Evolutionary conservation across 2,797 vertebrate species (phyloP).

Genomic region (Gallinago stenura): DNA sequence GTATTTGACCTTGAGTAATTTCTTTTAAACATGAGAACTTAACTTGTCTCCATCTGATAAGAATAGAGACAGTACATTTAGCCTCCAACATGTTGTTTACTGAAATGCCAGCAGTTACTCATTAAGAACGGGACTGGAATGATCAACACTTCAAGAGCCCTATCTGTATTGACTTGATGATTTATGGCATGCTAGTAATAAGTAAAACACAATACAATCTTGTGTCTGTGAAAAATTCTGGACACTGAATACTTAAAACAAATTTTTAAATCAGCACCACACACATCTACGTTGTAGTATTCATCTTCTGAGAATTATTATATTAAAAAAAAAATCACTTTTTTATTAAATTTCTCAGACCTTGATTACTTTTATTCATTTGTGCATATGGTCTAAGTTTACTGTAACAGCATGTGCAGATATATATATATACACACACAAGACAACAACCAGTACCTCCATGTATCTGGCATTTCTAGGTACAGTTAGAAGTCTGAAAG

Average conservation of each 20-base stretch:
- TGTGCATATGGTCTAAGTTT: not conserved
- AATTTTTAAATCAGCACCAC: not conserved
- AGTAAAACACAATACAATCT: not conserved
- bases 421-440: not conserved
- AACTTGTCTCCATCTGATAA: constrained; percentile 36
- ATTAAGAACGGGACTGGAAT: not conserved
- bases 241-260: not conserved
- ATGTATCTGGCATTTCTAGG: not conserved
- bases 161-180: not conserved
- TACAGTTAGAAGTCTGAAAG: not conserved
- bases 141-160: not conserved
- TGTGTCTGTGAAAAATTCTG: not conserved
- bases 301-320: not conserved
- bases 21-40: constrained; percentile 33
- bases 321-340: not conserved
- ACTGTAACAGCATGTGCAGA: not conserved
- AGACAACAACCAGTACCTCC: not conserved
- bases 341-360: not conserved
- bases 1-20: constrained; percentile 59
- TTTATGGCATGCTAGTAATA: not conserved
- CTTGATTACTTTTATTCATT: not conserved
- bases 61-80: not conserved
- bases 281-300: rapidly evolving
- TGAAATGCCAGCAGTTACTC: not conserved
- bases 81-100: not conserved